Evolutionary conservation across 2,113 vertebrate genomes (phyloP), one percentile per base, ranked within the genome.

Genomic region (Phodopus roborovskii): DNA sequence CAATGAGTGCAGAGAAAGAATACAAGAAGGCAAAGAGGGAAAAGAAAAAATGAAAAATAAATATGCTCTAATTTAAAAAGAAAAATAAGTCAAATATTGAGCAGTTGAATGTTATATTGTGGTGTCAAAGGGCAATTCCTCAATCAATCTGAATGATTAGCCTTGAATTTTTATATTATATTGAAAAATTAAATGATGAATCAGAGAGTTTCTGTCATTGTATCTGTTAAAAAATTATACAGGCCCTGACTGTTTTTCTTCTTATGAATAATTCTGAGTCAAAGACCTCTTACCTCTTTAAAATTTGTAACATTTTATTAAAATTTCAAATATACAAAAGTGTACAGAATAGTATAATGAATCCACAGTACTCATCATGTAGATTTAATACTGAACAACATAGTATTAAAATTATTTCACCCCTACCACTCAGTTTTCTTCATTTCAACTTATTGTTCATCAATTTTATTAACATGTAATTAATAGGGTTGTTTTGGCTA

Each of bases 11-110:
- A 0, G 6, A 70, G 33, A 68, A 22, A n/a, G 26, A 30, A 39
- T 7, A 11, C 13, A 26, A 16, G 3, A 5, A 13, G 17, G 4
- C 5, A 24, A 16, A 36, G 28, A 11, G 0, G 36, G n/a, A 36
- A 5, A 56, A 5, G 11, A 8, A 50, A 9, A n/a, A 28, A 5
- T 6, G 7, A 50, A 22, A 22, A 3, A 19, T 9, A 73, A 26
- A 42, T 68, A 26, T 13, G 60, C 28, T 70, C 39, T 62, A n/a
- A 33, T 8, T 5, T 77, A 15, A 10, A 77, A 70, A 89, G 22
- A 16, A 20, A 75, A 7, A 28, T 53, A 84, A 28, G 17, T 16
- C 70, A 45, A 48, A 33, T 39, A 6, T n/a, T 30, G 0, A 53
- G 62, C 24, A 19, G 36, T 91, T 53, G 50, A 85, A 66, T 85